A percentile compares a stretch with the other conserved stretches of the same genome.
phyloP scores from a whole-genome alignment of 1,140 invertebrate genomes.

The Schlechtendalia chinensis region DNA sequence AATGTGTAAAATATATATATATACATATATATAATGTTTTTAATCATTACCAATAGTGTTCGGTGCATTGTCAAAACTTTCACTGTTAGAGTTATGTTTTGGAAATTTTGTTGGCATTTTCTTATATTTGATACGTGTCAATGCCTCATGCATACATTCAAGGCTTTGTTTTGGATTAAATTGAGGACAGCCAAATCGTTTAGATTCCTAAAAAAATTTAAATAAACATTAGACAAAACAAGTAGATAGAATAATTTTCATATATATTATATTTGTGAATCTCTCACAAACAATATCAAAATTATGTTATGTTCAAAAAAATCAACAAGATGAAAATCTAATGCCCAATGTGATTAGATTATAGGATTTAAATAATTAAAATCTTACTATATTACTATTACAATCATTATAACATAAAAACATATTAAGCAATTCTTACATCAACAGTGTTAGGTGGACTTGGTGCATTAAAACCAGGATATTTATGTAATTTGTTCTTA shows the following conservation, averaged over 20 bases:
- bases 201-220: slow-evolving; percentile 13
- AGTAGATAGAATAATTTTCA: too few relatives aligned
- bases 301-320: too few relatives aligned
- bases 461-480: slow-evolving; percentile 37
- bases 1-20: too few relatives aligned
- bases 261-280: too few relatives aligned
- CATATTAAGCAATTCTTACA: neutral
- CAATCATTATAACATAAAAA: neutral
- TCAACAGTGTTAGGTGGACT: slow-evolving; percentile 7
- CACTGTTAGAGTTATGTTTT: neutral
- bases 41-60: neutral
- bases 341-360: too few relatives aligned
- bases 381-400: too few relatives aligned
- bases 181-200: neutral
- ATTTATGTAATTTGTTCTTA: neutral
- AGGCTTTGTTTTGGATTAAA: slow-evolving; percentile 28
- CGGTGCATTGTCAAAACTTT: neutral
- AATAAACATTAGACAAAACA: neutral
- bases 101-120: neutral
- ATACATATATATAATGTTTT: too few relatives aligned
- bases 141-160: slow-evolving; percentile 13
- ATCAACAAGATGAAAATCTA: too few relatives aligned
- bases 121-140: neutral
- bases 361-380: neutral
- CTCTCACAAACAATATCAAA: too few relatives aligned